Conservation (phyloP, 2,888 invertebrate genomes). For the Cephus nigrinus region DNA sequence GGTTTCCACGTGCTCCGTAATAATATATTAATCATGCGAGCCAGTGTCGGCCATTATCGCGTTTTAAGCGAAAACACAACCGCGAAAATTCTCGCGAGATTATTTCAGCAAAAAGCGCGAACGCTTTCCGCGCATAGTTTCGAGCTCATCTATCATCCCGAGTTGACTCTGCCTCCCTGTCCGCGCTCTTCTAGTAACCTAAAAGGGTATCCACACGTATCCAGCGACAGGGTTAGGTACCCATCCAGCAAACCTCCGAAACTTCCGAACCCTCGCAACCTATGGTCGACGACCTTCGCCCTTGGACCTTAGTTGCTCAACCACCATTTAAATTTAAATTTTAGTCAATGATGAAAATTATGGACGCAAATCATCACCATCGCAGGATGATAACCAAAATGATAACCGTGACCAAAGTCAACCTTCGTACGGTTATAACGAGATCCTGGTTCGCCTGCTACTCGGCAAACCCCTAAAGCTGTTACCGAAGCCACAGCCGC, state of each 20-base stretch:
- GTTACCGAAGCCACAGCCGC: neutral
- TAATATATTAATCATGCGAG: constrained; percentile 44
- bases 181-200: neutral
- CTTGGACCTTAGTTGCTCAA: neutral
- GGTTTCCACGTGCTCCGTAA: constrained; percentile 14
- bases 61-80: constrained; percentile 34
- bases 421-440: neutral
- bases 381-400: too few relatives aligned
- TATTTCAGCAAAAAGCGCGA: constrained; percentile 51
- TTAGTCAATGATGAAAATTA: neutral
- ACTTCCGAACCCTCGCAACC: constrained; percentile 9
- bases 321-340: neutral
- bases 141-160: constrained; percentile 45
- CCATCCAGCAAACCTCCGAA: neutral
- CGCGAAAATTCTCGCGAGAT: constrained; percentile 52
- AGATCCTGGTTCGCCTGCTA: neutral
- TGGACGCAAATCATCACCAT: neutral
- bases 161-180: neutral
- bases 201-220: neutral
- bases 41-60: constrained; percentile 42
- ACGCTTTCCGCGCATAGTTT: constrained; percentile 37
- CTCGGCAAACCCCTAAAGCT: neutral
- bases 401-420: neutral
- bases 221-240: neutral
- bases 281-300: constrained; percentile 15